These are phyloP conservation scores for Agrotis clavis DNA, from an alignment of 2,888 invertebrate species.

Conservation along the genomic window DNA sequence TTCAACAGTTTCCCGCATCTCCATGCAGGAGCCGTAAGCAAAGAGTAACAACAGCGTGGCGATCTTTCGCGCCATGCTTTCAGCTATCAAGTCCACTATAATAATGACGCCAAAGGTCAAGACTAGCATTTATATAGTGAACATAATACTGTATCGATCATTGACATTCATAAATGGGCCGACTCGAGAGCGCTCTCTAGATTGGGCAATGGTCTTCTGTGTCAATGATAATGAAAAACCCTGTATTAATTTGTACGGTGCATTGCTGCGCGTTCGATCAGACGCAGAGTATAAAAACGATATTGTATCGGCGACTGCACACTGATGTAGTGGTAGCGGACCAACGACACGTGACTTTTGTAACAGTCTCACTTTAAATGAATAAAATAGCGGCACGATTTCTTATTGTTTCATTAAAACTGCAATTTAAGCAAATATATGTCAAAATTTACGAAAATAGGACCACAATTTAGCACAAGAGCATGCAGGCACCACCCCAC, in stretches of 20 bases:
- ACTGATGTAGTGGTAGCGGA: conserved; percentile 27
- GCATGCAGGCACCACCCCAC: neutral
- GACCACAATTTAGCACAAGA: neutral
- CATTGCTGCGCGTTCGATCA: conserved; percentile 81
- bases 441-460: neutral
- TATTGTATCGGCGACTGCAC: conserved; percentile 49
- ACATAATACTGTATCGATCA: conserved; percentile 82
- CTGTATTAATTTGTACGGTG: conserved; percentile 86
- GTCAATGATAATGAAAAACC: conserved; percentile 90
- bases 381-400: conserved; percentile 19
- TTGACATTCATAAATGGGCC: conserved; percentile 88
- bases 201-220: conserved; percentile 89
- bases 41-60: conserved; percentile 75
- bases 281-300: conserved; percentile 63
- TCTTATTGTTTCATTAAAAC: conserved; percentile 30
- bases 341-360: conserved; percentile 53
- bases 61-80: conserved; percentile 81
- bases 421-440: neutral
- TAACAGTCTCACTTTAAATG: conserved; percentile 21
- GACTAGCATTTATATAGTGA: conserved; percentile 86
- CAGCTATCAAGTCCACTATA: conserved; percentile 74
- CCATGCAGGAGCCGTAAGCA: conserved; percentile 79
- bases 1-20: conserved; percentile 88
- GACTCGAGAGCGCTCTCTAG: conserved; percentile 84
- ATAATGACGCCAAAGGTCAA: conserved; percentile 86